A percentile compares a stretch with the other conserved stretches of the same genome.
phyloP scores from a whole-genome alignment of 2,888 invertebrate genomes.

The Sinodicranocentrus sp. region DNA sequence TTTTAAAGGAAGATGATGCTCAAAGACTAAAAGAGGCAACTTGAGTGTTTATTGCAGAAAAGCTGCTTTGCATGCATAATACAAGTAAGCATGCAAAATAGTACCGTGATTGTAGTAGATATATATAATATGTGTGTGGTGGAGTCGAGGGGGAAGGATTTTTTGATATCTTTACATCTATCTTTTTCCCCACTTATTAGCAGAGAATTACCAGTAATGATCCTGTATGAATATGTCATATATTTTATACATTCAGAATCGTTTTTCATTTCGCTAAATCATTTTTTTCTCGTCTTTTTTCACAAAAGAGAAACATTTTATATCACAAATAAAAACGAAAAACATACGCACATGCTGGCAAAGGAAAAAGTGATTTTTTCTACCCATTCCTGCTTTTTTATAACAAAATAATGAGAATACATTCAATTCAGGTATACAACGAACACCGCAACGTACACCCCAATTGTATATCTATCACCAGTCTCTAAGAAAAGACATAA shows the following conservation, averaged over 20 bases:
- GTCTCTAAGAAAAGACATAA: slow-evolving; percentile 53
- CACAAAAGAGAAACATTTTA: background rate
- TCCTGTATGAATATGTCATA: slow-evolving; percentile 35
- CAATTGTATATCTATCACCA: slow-evolving; percentile 30
- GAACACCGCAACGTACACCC: too few species aligned
- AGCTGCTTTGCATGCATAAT: slow-evolving; percentile 35
- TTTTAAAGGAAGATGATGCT: too few species aligned
- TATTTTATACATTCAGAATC: slow-evolving; percentile 37
- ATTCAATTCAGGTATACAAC: background rate
- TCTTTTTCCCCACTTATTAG: slow-evolving; percentile 36
- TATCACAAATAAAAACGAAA: slow-evolving; percentile 27
- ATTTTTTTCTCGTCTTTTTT: slow-evolving; percentile 10
- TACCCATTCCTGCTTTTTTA: slow-evolving; percentile 4
- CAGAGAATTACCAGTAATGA: slow-evolving; percentile 50
- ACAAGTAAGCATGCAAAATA: background rate
- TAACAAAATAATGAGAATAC: slow-evolving; percentile 40
- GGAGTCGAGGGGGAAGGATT: slow-evolving; percentile 11
- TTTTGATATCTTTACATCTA: slow-evolving; percentile 42
- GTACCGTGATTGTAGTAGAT: slow-evolving; percentile 17
- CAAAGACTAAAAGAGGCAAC: background rate
- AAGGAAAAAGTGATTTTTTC: background rate
- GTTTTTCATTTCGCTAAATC: slow-evolving; percentile 46
- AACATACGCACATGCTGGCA: background rate
- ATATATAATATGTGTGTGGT: slow-evolving; percentile 33
- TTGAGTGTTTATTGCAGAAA: too few species aligned